Evolutionary conservation across 2,888 invertebrate species (phyloP).

Genomic region (Limnephilus lunatus): DNA sequence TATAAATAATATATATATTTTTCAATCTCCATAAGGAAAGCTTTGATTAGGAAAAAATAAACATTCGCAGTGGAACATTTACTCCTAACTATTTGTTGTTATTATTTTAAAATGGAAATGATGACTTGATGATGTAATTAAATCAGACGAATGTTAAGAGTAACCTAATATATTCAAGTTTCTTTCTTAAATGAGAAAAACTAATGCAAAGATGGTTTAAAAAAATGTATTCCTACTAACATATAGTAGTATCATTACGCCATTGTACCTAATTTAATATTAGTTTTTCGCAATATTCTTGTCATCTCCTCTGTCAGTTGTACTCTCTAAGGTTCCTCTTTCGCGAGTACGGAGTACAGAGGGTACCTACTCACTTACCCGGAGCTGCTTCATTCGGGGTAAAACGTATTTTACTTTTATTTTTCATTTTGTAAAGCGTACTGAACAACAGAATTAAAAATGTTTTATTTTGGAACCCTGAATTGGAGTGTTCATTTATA

Average conservation of each 20-base stretch:
- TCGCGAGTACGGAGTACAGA: not conserved
- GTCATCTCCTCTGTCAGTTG: not conserved
- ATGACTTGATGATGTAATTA: no score
- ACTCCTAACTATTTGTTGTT: not conserved
- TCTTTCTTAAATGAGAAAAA: no score
- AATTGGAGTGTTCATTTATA: constrained; percentile 26
- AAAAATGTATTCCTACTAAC: no score
- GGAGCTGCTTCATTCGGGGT: constrained; percentile 17
- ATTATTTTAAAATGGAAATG: not conserved
- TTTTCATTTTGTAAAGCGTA: constrained; percentile 19
- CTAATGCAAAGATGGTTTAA: no score
- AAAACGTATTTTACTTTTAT: constrained; percentile 14
- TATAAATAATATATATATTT: no score
- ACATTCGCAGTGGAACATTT: not conserved
- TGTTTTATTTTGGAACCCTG: constrained; percentile 10
- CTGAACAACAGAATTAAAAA: constrained; percentile 39
- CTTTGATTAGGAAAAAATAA: not conserved
- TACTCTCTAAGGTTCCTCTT: not conserved
- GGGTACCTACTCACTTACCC: not conserved
- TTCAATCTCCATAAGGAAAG: no score
- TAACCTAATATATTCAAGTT: no score
- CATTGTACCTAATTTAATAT: no score
- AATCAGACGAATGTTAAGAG: no score
- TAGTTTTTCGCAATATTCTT: no score
- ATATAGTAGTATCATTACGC: no score